Percentiles rank a stretch among this genome's conserved stretches.
These are phyloP conservation scores for Gerris lacustris DNA, from an alignment of 2,888 invertebrate genomes.

Conservation along the genomic window DNA sequence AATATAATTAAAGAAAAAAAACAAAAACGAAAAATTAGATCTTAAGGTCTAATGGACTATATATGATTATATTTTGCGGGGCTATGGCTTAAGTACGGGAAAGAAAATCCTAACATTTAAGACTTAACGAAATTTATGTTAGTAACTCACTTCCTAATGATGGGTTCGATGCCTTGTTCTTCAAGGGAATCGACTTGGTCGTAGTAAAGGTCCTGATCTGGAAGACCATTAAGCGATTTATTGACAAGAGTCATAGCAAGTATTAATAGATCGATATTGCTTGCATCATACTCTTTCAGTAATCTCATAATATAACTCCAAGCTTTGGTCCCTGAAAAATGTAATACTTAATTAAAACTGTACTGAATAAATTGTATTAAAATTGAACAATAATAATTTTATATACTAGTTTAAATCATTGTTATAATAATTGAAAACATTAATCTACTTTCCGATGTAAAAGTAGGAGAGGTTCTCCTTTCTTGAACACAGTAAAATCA, in stretches of 20 bases:
- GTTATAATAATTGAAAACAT: no score
- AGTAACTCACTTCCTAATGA: constrained; percentile 52
- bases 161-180: constrained; percentile 80
- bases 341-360: constrained; percentile 10
- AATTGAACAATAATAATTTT: background rate
- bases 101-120: background rate
- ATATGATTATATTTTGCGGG: no score
- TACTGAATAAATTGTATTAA: constrained; percentile 2
- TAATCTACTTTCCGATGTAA: no score
- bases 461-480: no score
- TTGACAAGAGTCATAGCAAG: constrained; percentile 95
- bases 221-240: constrained; percentile 82
- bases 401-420: no score
- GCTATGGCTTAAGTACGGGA: no score
- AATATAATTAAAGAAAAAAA: background rate
- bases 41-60: no score
- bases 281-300: constrained; percentile 86
- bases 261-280: constrained; percentile 88
- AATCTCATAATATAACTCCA: constrained; percentile 75
- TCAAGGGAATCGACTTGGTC: constrained; percentile 93
- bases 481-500: no score
- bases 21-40: background rate
- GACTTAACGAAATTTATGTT: background rate
- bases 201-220: constrained; percentile 92
- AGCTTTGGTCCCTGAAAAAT: constrained; percentile 43